Base-by-base conservation (phyloP, 1,140 invertebrate genomes). In the Zaprionus nigranus region DNA sequence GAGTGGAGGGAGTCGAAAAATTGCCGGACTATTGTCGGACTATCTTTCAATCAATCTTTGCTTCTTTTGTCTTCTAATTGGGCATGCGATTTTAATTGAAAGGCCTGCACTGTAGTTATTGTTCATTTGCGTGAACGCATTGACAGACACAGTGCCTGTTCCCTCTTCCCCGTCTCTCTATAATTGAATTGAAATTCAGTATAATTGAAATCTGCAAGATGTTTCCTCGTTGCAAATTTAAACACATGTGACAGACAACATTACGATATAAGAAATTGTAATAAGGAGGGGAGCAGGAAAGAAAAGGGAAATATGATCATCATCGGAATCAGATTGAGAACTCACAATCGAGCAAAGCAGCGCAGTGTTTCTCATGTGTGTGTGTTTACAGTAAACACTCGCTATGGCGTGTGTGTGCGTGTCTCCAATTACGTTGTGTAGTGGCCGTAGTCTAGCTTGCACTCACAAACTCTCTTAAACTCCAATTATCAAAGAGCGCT, bases 231-330 rank as follows among this genome's bases (percentile, higher is more conserved):
- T 78, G 84, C 82, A 86, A 85, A 85, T 85, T 85, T 81, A 79
- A 85, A 85, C 75, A 81, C 82, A 73, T 79, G 74, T 86, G 82
- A 86, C 82, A 73, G 83, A 59, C 66, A 77, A 77, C 73, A 83
- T 80, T 88, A 81, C 81, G n/a, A n/a, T n/a, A n/a, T n/a, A 87
- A 87, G 84, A 84, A 88, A 87, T 83, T 83, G 83, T 88, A 78
- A 80, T 83, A 13, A 51, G 20, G 0, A 22, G 12, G 4, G 46
- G 20, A 51, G 11, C 6, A 7, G 43, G 9, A 3, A 49, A 20
- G 46, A 24, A 12, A 22, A 2, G 43, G 43, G 1, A 4, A 22
- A n/a, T 51, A 51, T 51, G 22, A 51, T 51, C 46, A 51, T 22
- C 46, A 51, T 51, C 20, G 20, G 20, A 51, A 51, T 51, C 46